These are phyloP conservation scores for Drosophila mettleri DNA, from an alignment of 2,888 invertebrate species.

Conservation along the genomic window DNA sequence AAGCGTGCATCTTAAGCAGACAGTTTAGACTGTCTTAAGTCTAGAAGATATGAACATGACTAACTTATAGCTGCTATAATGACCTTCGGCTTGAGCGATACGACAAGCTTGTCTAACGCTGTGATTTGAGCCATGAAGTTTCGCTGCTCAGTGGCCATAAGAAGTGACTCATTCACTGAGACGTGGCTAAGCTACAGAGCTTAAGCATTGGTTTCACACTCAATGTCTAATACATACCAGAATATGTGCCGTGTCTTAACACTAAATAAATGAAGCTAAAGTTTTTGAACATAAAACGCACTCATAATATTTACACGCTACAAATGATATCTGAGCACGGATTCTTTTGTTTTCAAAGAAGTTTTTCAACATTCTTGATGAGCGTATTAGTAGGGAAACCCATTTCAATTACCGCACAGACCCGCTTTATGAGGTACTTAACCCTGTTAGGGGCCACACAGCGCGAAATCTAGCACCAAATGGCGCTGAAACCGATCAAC, in stretches of 20 bases:
- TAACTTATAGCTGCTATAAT: background rate
- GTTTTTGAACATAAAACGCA: background rate
- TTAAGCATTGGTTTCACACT: too few relatives aligned
- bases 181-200: background rate
- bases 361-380: background rate
- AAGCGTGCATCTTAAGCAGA: background rate
- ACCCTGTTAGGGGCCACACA: conserved; percentile 47
- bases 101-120: background rate
- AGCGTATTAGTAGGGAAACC: conserved; percentile 20
- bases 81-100: background rate
- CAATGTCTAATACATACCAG: too few relatives aligned
- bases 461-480: conserved; percentile 61
- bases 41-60: background rate
- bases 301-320: conserved; percentile 7
- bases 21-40: background rate
- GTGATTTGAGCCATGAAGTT: conserved; percentile 7
- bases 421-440: conserved; percentile 54
- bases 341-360: background rate
- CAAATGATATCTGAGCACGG: conserved; percentile 8
- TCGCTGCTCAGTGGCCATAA: background rate
- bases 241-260: too few relatives aligned
- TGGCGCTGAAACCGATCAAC: conserved; percentile 42
- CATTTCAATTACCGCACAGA: conserved; percentile 54
- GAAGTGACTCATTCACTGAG: background rate
- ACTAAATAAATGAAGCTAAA: background rate